Base-by-base conservation (phyloP, 2,888 invertebrate species). In the Eupithecia subumbrata region DNA sequence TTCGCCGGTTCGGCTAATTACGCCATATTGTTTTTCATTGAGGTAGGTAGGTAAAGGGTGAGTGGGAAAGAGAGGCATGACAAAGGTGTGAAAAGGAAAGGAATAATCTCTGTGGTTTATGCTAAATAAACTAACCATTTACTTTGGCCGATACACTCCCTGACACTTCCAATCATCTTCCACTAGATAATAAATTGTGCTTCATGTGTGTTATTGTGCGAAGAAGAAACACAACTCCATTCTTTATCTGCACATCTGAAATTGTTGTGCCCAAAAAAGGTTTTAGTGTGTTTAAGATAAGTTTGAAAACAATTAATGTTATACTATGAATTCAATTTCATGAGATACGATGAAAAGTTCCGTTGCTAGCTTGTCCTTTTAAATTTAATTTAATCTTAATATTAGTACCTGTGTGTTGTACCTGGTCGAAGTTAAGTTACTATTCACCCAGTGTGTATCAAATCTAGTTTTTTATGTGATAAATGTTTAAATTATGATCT, bases 401-500 rank as follows among this genome's bases (percentile, higher is more conserved):
- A 67, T 67, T 9, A 52, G 9, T 67, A 68, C 68, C 68, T 68
- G 40, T 56, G 37, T 68, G 18, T 34, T 56, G 48, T 75, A 75
- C 45, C 43, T 72, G 34, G 12, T 43, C 2, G 43, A 14, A 43
- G 43, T 43, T 43, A 43, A 72, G 34, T n/a, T 67, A 48, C 9
- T 56, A 69, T 73, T 71, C 52, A 76, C 77, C 74, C 60, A 72
- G 76, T 78, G 75, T 78, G 76, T 78, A 71, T 79, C 79, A 78
- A 76, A 22, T 77, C 75, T 74, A 78, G 75, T 81, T 79, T 9
- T 67, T 71, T 74, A 71, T 76, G 79, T 81, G 78, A 80, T 79
- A 78, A 74, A 56, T 73, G 67, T 60, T 60, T 56, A 69, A 73
- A 76, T 73, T 75, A 78, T 79, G 81, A 81, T 81, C 81, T 81